Base-by-base conservation (phyloP, 2,888 invertebrate genomes). In the Campoplex capitator region DNA sequence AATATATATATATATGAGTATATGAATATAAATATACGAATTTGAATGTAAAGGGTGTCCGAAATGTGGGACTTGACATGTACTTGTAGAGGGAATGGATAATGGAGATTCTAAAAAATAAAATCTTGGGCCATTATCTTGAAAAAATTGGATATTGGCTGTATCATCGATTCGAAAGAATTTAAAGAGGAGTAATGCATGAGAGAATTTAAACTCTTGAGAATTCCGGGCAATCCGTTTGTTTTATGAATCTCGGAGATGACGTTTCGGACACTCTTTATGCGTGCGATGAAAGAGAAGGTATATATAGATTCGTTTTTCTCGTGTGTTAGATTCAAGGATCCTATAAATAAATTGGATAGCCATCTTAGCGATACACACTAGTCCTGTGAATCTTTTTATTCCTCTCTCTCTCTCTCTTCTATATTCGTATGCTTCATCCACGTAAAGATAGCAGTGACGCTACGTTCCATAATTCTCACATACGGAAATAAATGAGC, bases 291-390 rank as follows among this genome's bases (percentile, higher is more conserved):
- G 0, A 45, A 11, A 45, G 45, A 45, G 45, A 45, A 45, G 45
- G 9, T 42, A 42, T 11, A 58, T 11, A 28, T 58, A 28, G 9
- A 11, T 58, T 28, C 1, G 58, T 58, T 75, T 75, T 75, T 35
- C 56, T 38, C 54, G 48, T 23, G 42, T 68, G 32, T 45, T 32
- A 58, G 23, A 28, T 74, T 56, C 79, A 62, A 54, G 62, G 65
- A 73, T 81, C 80, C 86, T 73, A 83, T 86, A 84, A 86, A 86
- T 86, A 86, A 86, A 86, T 84, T 84, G 86, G 86, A 86, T 86
- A 86, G 86, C 86, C 73, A 86, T 83, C 86, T 80, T 67, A 54
- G 80, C 62, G 42, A 67, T 73, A 71, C 68, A 45, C 85, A 68
- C 62, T 62, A 35, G 35, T 62, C 51, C 32, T 62, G 23, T 23